Conservation (phyloP, 2,797 vertebrate species). For the Sarcoramphus papa region DNA sequence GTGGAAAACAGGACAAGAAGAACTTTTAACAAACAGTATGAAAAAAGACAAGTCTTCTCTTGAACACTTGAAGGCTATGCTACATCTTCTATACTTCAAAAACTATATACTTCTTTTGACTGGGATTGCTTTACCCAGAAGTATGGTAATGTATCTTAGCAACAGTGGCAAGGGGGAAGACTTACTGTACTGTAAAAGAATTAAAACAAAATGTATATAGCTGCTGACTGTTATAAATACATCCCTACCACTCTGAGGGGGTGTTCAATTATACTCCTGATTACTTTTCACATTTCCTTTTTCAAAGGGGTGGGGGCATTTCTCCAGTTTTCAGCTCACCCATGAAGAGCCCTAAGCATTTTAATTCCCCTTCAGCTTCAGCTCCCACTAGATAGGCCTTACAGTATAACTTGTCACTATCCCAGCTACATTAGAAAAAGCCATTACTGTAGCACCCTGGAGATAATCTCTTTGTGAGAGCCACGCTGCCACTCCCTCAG, state of each 20-base stretch:
- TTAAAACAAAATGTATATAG: constrained; percentile 61
- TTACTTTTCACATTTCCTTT: constrained; percentile 31
- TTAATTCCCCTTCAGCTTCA: not conserved
- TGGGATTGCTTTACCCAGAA: constrained; percentile 38
- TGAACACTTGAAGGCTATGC: not conserved
- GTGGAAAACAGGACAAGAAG: not conserved
- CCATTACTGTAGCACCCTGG: not conserved
- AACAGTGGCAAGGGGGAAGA: constrained; percentile 45
- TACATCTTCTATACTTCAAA: not conserved
- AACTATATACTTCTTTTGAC: not conserved
- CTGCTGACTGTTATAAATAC: constrained; percentile 62
- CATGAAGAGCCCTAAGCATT: not conserved
- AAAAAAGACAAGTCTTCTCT: not conserved
- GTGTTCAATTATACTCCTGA: constrained; percentile 50
- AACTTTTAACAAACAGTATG: not conserved
- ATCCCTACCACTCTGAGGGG: constrained; percentile 43
- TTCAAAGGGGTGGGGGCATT: not conserved
- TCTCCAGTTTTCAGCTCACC: not conserved
- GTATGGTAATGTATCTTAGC: constrained; percentile 55
- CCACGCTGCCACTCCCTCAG: not conserved
- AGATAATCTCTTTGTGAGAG: not conserved
- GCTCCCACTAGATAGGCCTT: not conserved
- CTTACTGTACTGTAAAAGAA: constrained; percentile 58
- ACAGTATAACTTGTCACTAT: not conserved
- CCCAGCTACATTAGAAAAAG: not conserved